These are phyloP conservation scores for Piscicola geometra DNA, from an alignment of 2,888 invertebrate species.

Conservation along the genomic window DNA sequence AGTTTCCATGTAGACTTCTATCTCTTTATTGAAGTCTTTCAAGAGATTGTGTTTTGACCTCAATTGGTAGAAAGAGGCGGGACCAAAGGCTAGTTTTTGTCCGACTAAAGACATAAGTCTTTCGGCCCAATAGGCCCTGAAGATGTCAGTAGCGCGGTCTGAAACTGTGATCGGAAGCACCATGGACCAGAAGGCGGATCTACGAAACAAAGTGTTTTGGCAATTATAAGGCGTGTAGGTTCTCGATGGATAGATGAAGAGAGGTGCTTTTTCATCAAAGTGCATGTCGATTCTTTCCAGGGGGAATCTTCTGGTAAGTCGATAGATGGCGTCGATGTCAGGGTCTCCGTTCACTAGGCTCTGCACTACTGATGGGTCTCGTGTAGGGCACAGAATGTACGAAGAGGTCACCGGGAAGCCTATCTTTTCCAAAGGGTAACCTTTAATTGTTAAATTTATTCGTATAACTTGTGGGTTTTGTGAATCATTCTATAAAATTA, in stretches of 20 bases:
- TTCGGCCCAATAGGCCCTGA: constrained; percentile 48
- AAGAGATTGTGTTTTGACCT: constrained; percentile 45
- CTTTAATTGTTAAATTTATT: neutral
- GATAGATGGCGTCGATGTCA: constrained; percentile 48
- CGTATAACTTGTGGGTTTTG: neutral
- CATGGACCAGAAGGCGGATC: constrained; percentile 47
- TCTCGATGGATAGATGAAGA: constrained; percentile 45
- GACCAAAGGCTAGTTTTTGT: constrained; percentile 44
- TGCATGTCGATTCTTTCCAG: constrained; percentile 40
- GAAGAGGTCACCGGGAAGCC: constrained; percentile 41
- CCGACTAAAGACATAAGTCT: constrained; percentile 46
- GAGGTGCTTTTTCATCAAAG: constrained; percentile 46
- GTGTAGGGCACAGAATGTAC: constrained; percentile 37
- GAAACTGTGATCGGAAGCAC: constrained; percentile 45
- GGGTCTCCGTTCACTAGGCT: constrained; percentile 48
- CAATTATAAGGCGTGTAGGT: constrained; percentile 47
- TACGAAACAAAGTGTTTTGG: constrained; percentile 48
- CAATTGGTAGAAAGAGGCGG: constrained; percentile 44
- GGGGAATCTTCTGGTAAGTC: constrained; percentile 44
- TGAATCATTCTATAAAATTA: neutral
- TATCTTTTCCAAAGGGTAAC: constrained; percentile 46
- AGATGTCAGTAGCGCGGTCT: constrained; percentile 47
- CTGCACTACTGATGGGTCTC: constrained; percentile 46
- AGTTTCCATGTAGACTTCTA: constrained; percentile 44
- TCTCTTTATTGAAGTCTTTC: constrained; percentile 45